Evolutionary conservation across 2,888 invertebrate genomes (phyloP).

Genomic region (Idaea dimidiata): DNA sequence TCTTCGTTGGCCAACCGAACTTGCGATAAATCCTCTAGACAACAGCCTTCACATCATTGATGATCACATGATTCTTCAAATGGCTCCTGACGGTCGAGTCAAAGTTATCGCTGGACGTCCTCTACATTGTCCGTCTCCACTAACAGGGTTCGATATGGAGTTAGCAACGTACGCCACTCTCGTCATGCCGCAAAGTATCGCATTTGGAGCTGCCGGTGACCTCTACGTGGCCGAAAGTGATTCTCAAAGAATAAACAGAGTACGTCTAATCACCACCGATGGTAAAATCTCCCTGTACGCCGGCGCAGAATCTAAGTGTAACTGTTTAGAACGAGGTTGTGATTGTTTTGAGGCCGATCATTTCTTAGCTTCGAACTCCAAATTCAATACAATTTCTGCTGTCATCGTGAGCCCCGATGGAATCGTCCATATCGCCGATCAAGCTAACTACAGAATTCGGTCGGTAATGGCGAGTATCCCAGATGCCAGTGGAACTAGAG

Average conservation of each 20-base stretch:
- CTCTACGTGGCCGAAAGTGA: constrained; percentile 97
- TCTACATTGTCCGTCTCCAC: constrained; percentile 93
- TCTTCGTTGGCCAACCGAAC: constrained; percentile 96
- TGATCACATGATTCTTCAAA: constrained; percentile 95
- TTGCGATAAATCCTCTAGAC: constrained; percentile 96
- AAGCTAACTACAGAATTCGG: constrained; percentile 93
- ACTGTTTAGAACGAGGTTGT: constrained; percentile 94
- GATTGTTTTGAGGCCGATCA: constrained; percentile 96
- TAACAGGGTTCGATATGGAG: constrained; percentile 90
- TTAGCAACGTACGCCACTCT: constrained; percentile 94
- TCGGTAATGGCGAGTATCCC: constrained; percentile 95
- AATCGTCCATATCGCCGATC: constrained; percentile 96
- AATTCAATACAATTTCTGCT: constrained; percentile 96
- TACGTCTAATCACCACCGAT: constrained; percentile 94
- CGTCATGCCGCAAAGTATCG: constrained; percentile 96
- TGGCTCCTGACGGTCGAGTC: constrained; percentile 94
- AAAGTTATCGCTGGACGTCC: constrained; percentile 97
- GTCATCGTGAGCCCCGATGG: constrained; percentile 96
- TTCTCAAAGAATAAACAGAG: constrained; percentile 95
- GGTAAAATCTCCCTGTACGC: constrained; percentile 96
- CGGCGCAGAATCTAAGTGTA: constrained; percentile 96
- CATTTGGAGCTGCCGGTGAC: constrained; percentile 95
- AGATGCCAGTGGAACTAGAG: constrained; percentile 89
- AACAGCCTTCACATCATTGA: constrained; percentile 97
- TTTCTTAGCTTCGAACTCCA: constrained; percentile 94